Base-by-base conservation (phyloP, 2,797 vertebrate species). In the Tapirus indicus region DNA sequence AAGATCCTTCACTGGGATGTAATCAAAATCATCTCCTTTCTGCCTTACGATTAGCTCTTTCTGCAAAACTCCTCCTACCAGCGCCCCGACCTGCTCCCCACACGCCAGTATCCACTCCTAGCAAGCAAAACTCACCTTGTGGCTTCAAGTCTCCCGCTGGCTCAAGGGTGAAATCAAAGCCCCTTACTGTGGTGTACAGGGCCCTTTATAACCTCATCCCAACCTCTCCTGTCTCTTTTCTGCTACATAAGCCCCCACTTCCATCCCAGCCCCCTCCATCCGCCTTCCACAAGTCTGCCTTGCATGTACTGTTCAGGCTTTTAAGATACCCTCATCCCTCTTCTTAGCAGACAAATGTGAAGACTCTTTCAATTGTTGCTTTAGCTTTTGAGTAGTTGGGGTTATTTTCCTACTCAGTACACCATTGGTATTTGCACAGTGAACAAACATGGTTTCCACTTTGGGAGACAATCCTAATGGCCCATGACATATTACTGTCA, bases 251-350 rank as follows among this genome's bases (percentile, higher is more conserved):
- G 35, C 25, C 71, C 71, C 49, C 20, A 12, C 8, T 17, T 71
- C 35, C 13, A 32, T 56, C 35, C 66, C 38, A 68, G 21, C 7
- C 5, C 29, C 17, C 60, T 29, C 27, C 32, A 20, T 1, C 49
- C 27, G 8, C 20, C 27, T 35, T 54, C 21, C 12, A n/a, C 38
- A 64, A 32, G 52, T 27, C 80, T 68, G 29, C 20, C 54, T 38
- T 32, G 18, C 20, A 38, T 0, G 2, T 7, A 11, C 3, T 3
- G 7, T 7, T 49, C 38, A 12, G 18, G 0, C 16, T 71, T 74
- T 35, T 44, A 38, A 72, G n/a, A 72, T 27, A 25, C 1, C 6
- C 41, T 60, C 21, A 4, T 21, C 23, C 18, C 75, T 56, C 41
- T 54, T 47, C n/a, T 6, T 23, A 23, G 6, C 58, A 64, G 68